phyloP scores from a whole-genome alignment of 2,113 vertebrate genomes.

The Larimichthys polyactis region DNA sequence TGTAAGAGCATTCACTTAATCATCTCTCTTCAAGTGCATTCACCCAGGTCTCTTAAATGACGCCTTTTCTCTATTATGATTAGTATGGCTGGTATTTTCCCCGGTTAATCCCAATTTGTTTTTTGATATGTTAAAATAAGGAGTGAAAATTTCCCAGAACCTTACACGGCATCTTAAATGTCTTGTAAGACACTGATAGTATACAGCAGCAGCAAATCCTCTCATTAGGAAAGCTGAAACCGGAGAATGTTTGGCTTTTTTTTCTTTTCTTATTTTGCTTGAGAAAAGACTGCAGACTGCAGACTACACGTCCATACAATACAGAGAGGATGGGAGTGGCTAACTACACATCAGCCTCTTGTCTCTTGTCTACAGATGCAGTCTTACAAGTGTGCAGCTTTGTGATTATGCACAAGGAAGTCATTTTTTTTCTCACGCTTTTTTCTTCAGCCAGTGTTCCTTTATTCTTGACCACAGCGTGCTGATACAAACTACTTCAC shows the following conservation, averaged over 20 bases:
- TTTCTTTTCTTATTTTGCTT: background rate
- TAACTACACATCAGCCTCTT: slow-evolving; percentile 14
- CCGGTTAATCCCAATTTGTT: too few species aligned
- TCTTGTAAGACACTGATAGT: background rate
- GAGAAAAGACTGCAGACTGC: background rate
- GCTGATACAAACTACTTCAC: background rate
- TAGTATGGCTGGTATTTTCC: background rate
- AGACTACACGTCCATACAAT: background rate
- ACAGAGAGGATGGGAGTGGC: slow-evolving; percentile 7
- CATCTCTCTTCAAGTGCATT: background rate
- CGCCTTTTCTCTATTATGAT: background rate
- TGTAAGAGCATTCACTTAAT: background rate
- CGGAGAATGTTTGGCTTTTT: background rate
- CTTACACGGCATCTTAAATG: background rate
- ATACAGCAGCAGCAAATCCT: background rate
- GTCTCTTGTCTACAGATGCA: slow-evolving; percentile 36
- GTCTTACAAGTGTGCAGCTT: slow-evolving; percentile 27
- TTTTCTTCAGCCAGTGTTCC: slow-evolving; percentile 6
- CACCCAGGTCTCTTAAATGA: background rate
- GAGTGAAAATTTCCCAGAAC: background rate
- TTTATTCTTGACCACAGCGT: background rate
- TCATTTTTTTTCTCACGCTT: background rate
- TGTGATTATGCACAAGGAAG: slow-evolving; percentile 53
- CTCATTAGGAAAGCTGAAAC: background rate
- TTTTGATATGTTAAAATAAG: too few species aligned